A percentile compares a stretch with the other conserved stretches of the same genome.
phyloP scores from a whole-genome alignment of 2,797 vertebrate genomes.

The Manis pentadactyla region DNA sequence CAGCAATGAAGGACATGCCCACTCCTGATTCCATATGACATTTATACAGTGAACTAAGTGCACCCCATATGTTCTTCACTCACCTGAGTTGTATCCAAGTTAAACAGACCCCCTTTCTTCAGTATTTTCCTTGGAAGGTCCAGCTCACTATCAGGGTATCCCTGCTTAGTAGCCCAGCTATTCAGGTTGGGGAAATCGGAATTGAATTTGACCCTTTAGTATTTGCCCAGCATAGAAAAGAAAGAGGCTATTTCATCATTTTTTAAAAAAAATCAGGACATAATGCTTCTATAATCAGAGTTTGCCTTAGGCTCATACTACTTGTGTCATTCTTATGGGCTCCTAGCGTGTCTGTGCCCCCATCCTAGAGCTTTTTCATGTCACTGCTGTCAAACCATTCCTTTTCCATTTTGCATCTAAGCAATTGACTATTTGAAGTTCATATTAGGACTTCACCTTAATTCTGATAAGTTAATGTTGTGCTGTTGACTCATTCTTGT shows the following conservation, averaged over 20 bases:
- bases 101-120: not conserved
- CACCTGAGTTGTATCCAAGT: not conserved
- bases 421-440: not conserved
- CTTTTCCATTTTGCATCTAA: not conserved
- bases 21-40: not conserved
- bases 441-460: not conserved
- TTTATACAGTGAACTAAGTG: not conserved
- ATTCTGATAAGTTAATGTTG: not conserved
- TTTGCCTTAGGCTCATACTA: not conserved
- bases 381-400: not conserved
- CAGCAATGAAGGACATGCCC: not conserved
- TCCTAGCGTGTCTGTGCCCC: not conserved
- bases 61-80: not conserved
- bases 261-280: not conserved
- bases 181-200: not conserved
- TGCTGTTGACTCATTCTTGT: not conserved
- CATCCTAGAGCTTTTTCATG: not conserved
- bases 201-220: not conserved
- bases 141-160: not conserved
- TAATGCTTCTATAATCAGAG: not conserved
- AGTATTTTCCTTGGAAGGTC: not conserved
- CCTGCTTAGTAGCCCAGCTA: not conserved
- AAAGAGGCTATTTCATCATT: not conserved
- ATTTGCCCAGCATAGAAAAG: not conserved
- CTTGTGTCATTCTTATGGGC: not conserved